Base-by-base conservation (phyloP, 1,140 invertebrate genomes). In the Harlomillsia oculata region DNA sequence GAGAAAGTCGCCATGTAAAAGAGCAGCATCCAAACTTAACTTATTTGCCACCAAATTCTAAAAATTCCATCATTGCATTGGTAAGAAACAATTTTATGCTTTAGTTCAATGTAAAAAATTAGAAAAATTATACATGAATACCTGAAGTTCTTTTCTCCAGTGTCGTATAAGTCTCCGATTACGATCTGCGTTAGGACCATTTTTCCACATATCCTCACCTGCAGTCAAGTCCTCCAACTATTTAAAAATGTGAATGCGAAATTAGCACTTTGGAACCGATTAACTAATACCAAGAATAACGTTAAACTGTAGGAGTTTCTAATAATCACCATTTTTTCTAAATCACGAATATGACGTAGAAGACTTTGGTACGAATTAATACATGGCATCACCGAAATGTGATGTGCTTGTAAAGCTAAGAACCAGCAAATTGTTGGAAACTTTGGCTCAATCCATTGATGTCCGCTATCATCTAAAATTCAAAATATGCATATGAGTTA, bases 401-500 rank as follows among this genome's bases (percentile, higher is more conserved):
- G 90, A 73, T 97, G 90, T 68, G 85, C 87, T 69, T 94, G 88
- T 13, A 97, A 75, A 0, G 93, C 96, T 26, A 97, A 73, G 72
- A 95, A 97, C 87, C 94, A 97, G 70, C 93, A 97, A 63, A 95
- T 87, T 0, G 93, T 97, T 25, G 88, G 84, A 72, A 98, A 97
- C 68, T 93, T 96, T 0, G 83, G 77, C 50, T 88, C 83, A 34
- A 78, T 77, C 81, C 83, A 86, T 40, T 73, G 72, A 66, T 80
- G 77, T 16, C 64, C 69, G 29, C 74, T 28, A 11, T 39, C 41
- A 26, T 13, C 56, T 61, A 28, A 57, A 43, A 45, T 9, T 20
- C 20, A 41, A 44, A 55, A 51, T 23, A 48, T 43, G 32, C 26
- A 53, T 14, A 20, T 28, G 13, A 36, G 20, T n/a, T n/a, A n/a